A percentile compares a stretch with the other conserved stretches of the same genome.
Conservation (phyloP, 2,113 vertebrate species). For the Cyprinus carpio region DNA sequence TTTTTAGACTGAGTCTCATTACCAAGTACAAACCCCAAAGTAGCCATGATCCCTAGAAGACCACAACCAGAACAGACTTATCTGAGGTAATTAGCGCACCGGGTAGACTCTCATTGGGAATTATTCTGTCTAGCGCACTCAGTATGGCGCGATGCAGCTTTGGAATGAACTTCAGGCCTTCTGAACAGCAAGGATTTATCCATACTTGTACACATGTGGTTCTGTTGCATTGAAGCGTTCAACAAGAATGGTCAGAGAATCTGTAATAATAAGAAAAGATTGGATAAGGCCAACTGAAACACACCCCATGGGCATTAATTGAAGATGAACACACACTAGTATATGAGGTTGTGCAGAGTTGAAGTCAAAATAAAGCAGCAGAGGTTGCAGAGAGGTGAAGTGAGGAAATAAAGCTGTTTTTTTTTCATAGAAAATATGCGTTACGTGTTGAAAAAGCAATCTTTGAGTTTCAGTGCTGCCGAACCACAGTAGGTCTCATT, state of each 20-base stretch:
- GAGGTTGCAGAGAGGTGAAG: conserved; percentile 22
- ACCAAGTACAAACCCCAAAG: conserved; percentile 38
- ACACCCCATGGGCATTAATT: background rate
- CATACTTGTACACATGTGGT: background rate
- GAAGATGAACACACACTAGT: background rate
- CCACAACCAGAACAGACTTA: conserved; percentile 23
- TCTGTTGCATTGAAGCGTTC: background rate
- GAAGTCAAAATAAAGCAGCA: background rate
- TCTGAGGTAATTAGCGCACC: conserved; percentile 34
- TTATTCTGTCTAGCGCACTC: background rate
- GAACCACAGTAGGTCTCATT: conserved; percentile 41
- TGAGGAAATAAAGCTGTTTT: conserved; percentile 9
- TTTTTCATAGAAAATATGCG: background rate
- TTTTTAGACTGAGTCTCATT: conserved; percentile 43
- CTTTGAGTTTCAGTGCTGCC: background rate
- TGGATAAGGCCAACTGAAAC: background rate
- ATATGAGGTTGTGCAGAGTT: background rate
- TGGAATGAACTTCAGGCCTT: background rate
- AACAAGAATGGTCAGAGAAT: background rate
- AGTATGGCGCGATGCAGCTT: background rate
- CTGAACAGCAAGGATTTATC: conserved; percentile 6
- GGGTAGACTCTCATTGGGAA: conserved; percentile 3
- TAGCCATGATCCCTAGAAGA: conserved; percentile 2
- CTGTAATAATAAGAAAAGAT: background rate
- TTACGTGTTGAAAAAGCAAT: conserved; percentile 23